These are phyloP conservation scores for Zalophus californianus DNA, from an alignment of 2,797 vertebrate genomes.

Conservation along the genomic window DNA sequence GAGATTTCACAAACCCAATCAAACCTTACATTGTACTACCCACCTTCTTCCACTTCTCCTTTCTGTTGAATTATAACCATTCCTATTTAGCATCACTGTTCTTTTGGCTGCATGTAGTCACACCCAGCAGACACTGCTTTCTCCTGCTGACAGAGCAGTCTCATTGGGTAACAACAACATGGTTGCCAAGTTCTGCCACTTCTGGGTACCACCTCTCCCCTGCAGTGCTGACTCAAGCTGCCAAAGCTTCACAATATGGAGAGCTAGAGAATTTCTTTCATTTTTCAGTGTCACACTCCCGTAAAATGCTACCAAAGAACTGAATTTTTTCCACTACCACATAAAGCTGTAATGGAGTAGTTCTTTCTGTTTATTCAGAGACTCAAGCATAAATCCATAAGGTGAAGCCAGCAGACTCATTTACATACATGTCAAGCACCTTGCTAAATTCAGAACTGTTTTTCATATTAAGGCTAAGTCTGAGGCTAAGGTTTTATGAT, in stretches of 20 bases:
- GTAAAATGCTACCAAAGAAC: background rate
- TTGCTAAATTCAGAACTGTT: background rate
- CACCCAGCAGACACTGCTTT: background rate
- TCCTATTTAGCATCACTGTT: background rate
- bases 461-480: background rate
- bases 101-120: background rate
- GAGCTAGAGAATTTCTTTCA: background rate
- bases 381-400: background rate
- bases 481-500: background rate
- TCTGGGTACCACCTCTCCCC: background rate
- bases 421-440: too few species aligned
- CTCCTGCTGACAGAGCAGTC: background rate
- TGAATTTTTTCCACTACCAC: background rate
- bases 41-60: background rate
- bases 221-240: background rate
- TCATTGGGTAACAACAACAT: background rate
- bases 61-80: background rate
- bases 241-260: background rate
- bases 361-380: background rate
- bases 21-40: fast-evolving
- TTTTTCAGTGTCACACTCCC: background rate
- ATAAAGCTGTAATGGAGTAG: background rate
- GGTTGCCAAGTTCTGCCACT: background rate
- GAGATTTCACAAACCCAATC: background rate
- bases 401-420: background rate